Percentiles rank a stretch among this genome's conserved stretches.
phyloP scores from a whole-genome alignment of 2,797 vertebrate genomes.

The Anguilla pacifica region DNA sequence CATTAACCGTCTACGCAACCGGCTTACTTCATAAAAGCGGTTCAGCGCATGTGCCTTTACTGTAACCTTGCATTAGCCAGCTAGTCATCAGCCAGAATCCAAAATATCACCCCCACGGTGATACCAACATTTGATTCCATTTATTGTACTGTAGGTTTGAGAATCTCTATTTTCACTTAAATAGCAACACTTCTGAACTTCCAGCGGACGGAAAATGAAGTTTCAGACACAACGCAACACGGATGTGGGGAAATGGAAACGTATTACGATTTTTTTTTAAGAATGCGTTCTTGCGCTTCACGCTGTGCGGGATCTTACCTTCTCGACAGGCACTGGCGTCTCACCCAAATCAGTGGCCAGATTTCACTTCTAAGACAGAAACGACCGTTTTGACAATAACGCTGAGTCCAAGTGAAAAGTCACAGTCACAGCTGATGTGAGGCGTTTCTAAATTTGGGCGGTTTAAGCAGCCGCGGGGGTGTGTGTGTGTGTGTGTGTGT shows the following conservation, averaged over 20 bases:
- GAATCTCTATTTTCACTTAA: neutral
- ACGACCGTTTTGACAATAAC: neutral
- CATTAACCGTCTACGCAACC: neutral
- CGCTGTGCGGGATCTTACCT: neutral
- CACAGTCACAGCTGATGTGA: neutral
- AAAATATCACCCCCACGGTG: neutral
- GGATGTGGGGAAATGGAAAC: neutral
- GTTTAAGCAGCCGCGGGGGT: too few species aligned
- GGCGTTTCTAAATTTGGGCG: neutral
- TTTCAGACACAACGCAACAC: neutral
- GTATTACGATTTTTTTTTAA: neutral
- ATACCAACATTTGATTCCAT: neutral
- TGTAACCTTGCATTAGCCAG: neutral
- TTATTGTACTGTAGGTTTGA: neutral
- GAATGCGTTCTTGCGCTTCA: neutral
- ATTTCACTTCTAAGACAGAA: neutral
- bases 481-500: too few species aligned
- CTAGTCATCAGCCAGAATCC: neutral
- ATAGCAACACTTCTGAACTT: neutral
- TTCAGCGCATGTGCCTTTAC: neutral
- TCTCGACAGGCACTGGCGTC: neutral
- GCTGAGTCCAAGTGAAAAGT: neutral
- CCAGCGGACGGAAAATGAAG: neutral
- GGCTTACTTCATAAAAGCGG: neutral
- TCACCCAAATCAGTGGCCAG: neutral